These are phyloP conservation scores for Rhingia rostrata DNA, from an alignment of 2,888 invertebrate genomes.

Conservation along the genomic window DNA sequence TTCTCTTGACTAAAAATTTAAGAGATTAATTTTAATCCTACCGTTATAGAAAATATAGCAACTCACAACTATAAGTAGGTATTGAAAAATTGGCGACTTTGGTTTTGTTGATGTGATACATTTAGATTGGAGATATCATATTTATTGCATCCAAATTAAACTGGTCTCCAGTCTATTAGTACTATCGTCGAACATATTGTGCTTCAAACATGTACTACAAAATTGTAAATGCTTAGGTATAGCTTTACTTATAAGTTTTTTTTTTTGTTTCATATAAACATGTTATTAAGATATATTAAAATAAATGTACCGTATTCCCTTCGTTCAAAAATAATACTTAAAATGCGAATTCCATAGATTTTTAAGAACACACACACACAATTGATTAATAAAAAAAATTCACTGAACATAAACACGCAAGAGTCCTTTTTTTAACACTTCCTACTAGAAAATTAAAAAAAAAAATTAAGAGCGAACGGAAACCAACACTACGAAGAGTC, in stretches of 20 bases:
- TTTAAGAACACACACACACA: constrained; percentile 44
- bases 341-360: constrained; percentile 64
- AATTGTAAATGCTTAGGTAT: constrained; percentile 67
- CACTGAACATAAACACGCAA: constrained; percentile 14
- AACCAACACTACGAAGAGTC: too few species aligned
- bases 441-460: too few species aligned
- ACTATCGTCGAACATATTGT: constrained; percentile 52
- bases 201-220: constrained; percentile 54
- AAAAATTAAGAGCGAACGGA: too few species aligned
- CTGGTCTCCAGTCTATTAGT: constrained; percentile 58
- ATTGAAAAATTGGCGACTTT: constrained; percentile 70
- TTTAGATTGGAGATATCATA: constrained; percentile 66
- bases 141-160: constrained; percentile 66
- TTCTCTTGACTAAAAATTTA: constrained; percentile 93
- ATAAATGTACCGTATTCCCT: constrained; percentile 45
- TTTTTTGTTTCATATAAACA: constrained; percentile 17
- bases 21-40: constrained; percentile 85
- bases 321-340: constrained; percentile 44
- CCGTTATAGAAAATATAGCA: constrained; percentile 36
- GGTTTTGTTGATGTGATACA: constrained; percentile 71
- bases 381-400: constrained; percentile 62
- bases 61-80: constrained; percentile 64
- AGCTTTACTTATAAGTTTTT: constrained; percentile 57
- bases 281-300: constrained; percentile 34
- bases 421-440: background rate